Base-by-base conservation (phyloP, 2,888 invertebrate genomes). In the Drosophila putrida region DNA sequence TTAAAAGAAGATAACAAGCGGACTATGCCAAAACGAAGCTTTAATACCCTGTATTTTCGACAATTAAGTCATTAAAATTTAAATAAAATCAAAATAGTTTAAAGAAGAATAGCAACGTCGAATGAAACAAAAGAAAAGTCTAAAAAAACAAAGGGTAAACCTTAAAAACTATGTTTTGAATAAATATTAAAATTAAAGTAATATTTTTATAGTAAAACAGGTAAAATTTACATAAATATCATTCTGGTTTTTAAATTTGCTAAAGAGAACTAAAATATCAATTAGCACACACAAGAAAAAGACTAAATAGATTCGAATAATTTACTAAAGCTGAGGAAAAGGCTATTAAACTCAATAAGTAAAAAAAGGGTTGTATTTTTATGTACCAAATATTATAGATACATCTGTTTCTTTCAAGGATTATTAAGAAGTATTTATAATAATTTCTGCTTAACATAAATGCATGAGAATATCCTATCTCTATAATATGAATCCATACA, bases 1-100 rank as follows among this genome's bases (percentile, higher is more conserved):
- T 60, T 61, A 51, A 60, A 55, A 59, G 43, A 28, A 61, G 76
- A 75, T 76, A 76, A 51, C 63, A 44, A 58, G 20, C 1, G 13
- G 20, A 35, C 0, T 28, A 13, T 6, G 49, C 33, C 6, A 31
- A 0, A 35, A 15, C 49, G 31, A 49, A 46, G 9, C 10, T 8
- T 6, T 0, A 1, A 62, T 76, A 76, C 78, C 74, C 75, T 76
- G 58, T 58, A 63, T 0, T 2, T 4, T 9, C 4, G 47, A 9
- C 15, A n/a, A 11, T 38, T 3, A 9, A 25, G 9, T 10, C 3
- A 6, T 10, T 46, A n/a, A 1, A 25, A 25, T 3, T 25, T 6
- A 10, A 43, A 25, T 20, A 9, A 1, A 15, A 39, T 3, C 15
- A 41, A 15, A 1, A 36, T 6, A 8, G 28, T 28, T 0, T 4